Base-by-base conservation (phyloP, 2,888 invertebrate genomes). In the Osmoderma eremita region DNA sequence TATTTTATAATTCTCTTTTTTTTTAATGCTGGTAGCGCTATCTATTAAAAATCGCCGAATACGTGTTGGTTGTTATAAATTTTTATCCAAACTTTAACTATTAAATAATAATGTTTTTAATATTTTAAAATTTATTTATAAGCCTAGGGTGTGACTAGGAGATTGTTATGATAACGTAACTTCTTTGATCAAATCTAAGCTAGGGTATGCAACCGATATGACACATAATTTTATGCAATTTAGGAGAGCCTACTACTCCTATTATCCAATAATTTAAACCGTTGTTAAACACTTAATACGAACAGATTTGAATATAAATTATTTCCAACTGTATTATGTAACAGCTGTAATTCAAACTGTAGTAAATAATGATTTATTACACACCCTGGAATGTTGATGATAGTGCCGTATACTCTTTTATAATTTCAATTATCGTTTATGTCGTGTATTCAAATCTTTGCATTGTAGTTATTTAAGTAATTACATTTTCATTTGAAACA, bases 221-320 rank as follows among this genome's bases (percentile, higher is more conserved):
- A 39, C 58, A 22, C 12, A 12, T 30, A 58, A 58, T 58, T 30
- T 56, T 58, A 10, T 58, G 30, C 58, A 42, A 39, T 54, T 54
- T 54, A 10, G 22, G 41, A 41, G 38, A 15, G 41, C 58, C 58
- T 45, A 58, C 58, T n/a, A 45, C 22, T 4, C 15, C 24, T 58
- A 58, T 58, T 58, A 58, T 58, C 45, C 58, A 58, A 58, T 58
- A 58, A 58, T 58, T 30, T 45, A 45, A 58, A 22, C 8, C 15
- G 42, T 45, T 30, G 41, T 58, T 58, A 58, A 45, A 17, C 20
- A 45, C 58, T 58, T 58, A 30, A 58, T n/a, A 45, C 13, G 58
- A 24, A 39, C 17, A 30, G 58, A 58, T 58, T 58, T 58, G 58
- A 58, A 58, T 58, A 30, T 42, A 58, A 58, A 45, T 45, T 13